Base-by-base conservation (phyloP, 37 sponge, comb jelly and placozoan species). In the Cladorhizidae sp. region DNA sequence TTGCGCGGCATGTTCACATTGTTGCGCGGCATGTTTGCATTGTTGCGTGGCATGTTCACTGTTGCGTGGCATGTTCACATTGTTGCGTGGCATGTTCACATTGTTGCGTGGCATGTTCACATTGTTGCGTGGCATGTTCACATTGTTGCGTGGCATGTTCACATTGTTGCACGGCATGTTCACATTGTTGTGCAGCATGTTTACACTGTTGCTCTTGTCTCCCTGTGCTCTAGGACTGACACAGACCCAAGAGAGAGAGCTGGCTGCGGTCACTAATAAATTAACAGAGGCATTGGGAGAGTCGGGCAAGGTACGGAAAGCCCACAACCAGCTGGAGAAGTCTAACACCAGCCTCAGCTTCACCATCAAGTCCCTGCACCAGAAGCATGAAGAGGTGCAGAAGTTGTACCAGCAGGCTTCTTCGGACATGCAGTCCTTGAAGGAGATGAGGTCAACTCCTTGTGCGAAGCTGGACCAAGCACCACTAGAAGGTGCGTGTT, bases 291-390 rank as follows among this genome's bases (percentile, higher is more conserved):
- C 63, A 2, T 40, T 1, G 21, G 87, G 80, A 1, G 87, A 86
- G 67, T 20, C 64, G 0, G 41, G 64, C 20, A 51, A 55, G 23
- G 50, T 64, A 2, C 54, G 54, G 62, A 67, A 63, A 29, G 32
- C 77, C 22, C 29, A 54, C 52, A 51, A 49, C 54, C 67, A 78
- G 37, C 55, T 78, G 67, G 79, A 78, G 68, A 64, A 50, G 74
- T 39, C 59, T 31, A 78, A 79, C 25, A 43, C 86, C 22, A n/a
- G 26, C 14, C n/a, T 68, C 23, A 74, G 80, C 2, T 57, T 80
- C 73, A 33, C 75, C 41, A 58, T 85, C 61, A 84, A 76, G 74
- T 64, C 85, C 33, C 28, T 84, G 26, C 54, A 77, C 18, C 68
- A 81, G 71, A 64, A 62, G 26, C 64, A 75, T 22, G 86, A 72